Base-by-base conservation (phyloP, 2,888 invertebrate species). In the Troilus luridus region DNA sequence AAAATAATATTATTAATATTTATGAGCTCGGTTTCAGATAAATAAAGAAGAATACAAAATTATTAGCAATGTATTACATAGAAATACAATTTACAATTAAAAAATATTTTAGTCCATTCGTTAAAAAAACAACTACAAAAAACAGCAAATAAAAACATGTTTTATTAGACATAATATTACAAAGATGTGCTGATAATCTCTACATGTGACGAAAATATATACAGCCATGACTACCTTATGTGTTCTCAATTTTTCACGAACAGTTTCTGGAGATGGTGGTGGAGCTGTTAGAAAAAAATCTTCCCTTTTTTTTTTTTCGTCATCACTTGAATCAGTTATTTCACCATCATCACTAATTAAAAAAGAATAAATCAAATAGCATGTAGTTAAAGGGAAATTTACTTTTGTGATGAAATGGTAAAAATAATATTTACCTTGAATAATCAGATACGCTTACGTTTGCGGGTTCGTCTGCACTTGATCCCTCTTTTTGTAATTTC, bases 401-500 rank as follows among this genome's bases (percentile, higher is more conserved):
- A 67, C 1, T 64, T 67, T 89, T 54, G 6, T n/a, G 7, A 21
- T 56, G 11, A 72, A 72, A 11, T 54, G 21, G 6, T 17, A 60
- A 62, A 62, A 14, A 27, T 27, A 41, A 88, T 27, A 72, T 41
- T 93, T 95, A 97, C 98, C 98, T 98, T 14, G 98, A 98, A 94
- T 98, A 98, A 94, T 98, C 98, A 58, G 98, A 97, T 59, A 98
- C 94, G 92, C 96, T 96, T 93, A 98, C 97, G 94, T 98, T 98
- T 6, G 97, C 96, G 21, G 98, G 98, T 94, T 98, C 98, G 93
- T 98, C 98, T 14, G 98, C 98, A 94, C 96, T 98, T 0, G 98
- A 98, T 64, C 98, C 98, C 94, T 97, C 97, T 94, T 97, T 96
- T 92, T 96, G 94, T 92, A 98, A 95, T 93, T 97, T 96, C 92